A percentile compares a stretch with the other conserved stretches of the same genome.
These are phyloP conservation scores for Myiozetetes cayanensis DNA, from an alignment of 2,113 vertebrate species.

Conservation along the genomic window DNA sequence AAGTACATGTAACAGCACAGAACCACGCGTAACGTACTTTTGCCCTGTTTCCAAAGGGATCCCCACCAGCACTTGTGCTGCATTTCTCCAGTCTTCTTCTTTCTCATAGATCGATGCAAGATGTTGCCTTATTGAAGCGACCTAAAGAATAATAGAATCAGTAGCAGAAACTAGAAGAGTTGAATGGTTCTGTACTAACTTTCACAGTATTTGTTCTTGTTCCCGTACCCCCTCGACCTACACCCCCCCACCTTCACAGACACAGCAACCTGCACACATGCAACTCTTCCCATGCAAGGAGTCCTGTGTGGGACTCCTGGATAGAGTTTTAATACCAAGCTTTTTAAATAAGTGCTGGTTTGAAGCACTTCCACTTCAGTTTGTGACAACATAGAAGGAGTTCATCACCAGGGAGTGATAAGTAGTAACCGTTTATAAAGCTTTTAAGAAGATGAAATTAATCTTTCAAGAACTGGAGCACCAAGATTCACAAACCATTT, in stretches of 20 bases:
- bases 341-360: background rate
- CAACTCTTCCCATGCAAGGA: background rate
- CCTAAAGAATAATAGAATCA: conserved; percentile 68
- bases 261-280: accelerated
- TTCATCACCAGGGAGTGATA: background rate
- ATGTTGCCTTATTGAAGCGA: conserved; percentile 97
- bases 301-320: background rate
- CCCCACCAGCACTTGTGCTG: conserved; percentile 95
- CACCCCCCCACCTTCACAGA: background rate
- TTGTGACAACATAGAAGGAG: background rate
- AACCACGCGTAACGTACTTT: conserved; percentile 74
- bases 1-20: background rate
- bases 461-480: background rate
- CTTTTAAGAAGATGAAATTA: background rate
- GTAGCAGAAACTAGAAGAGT: background rate
- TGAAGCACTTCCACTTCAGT: background rate
- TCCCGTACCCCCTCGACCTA: background rate
- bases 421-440: background rate
- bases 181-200: background rate
- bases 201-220: background rate
- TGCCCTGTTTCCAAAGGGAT: conserved; percentile 98
- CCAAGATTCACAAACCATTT: background rate
- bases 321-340: background rate
- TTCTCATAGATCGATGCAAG: conserved; percentile 99
- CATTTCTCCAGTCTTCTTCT: conserved; percentile 98